phyloP scores from a whole-genome alignment of 23 tunicate genomes.

The Botrylloides violaceus region DNA sequence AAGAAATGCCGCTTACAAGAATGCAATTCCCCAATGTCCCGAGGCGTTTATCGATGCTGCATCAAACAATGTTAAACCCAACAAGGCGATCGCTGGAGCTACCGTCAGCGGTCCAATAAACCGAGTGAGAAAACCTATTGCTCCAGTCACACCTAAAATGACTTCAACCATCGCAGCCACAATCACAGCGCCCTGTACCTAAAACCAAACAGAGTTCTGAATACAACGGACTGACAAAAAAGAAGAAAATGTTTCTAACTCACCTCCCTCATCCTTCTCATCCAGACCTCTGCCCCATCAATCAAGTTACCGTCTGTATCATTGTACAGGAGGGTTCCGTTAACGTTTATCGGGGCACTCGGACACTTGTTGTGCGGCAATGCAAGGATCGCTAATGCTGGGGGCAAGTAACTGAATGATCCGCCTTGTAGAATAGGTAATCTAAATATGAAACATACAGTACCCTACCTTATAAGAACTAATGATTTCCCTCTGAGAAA shows the following conservation, averaged over 20 bases:
- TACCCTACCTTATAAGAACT: neutral
- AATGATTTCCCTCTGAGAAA: neutral
- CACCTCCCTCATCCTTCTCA: slow-evolving; percentile 33
- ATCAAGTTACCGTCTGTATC: slow-evolving; percentile 21
- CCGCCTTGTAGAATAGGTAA: slow-evolving; percentile 29
- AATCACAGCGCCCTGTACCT: slow-evolving; percentile 76
- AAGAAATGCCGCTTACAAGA: slow-evolving; percentile 49
- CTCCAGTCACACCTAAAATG: slow-evolving; percentile 56
- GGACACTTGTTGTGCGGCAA: slow-evolving; percentile 25
- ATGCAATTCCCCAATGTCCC: slow-evolving; percentile 73
- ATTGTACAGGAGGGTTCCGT: slow-evolving; percentile 12
- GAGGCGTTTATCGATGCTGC: slow-evolving; percentile 47
- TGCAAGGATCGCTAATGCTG: slow-evolving; percentile 22
- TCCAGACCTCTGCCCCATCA: slow-evolving; percentile 26
- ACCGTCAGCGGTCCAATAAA: slow-evolving; percentile 78
- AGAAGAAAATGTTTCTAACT: neutral
- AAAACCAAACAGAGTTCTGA: neutral
- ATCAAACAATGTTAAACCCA: slow-evolving; percentile 54
- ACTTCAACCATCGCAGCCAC: slow-evolving; percentile 57
- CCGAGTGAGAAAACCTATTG: slow-evolving; percentile 55
- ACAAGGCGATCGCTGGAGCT: slow-evolving; percentile 60
- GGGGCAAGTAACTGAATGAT: slow-evolving; percentile 16
- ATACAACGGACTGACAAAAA: neutral
- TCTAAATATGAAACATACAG: slow-evolving; percentile 13
- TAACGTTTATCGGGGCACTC: neutral